Percentiles rank a stretch among this genome's conserved stretches.
These are phyloP conservation scores for Hormaphis cornu DNA, from an alignment of 1,140 invertebrate species.

Conservation along the genomic window DNA sequence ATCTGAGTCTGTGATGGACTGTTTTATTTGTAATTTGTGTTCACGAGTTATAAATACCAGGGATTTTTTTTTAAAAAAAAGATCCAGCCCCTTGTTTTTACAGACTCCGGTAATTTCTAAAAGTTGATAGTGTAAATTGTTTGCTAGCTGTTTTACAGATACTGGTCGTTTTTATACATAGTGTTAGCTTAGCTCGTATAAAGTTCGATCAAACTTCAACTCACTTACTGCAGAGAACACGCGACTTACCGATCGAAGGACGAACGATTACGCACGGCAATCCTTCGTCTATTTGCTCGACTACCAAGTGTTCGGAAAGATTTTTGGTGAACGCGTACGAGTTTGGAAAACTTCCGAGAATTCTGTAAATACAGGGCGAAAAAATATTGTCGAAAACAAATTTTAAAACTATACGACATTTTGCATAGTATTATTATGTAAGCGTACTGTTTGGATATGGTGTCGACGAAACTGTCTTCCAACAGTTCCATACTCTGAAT, in stretches of 20 bases:
- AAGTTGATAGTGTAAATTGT: no score
- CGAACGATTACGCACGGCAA: constrained; percentile 79
- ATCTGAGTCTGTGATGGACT: no score
- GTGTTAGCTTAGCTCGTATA: no score
- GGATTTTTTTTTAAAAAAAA: no score
- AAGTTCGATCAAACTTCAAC: no score
- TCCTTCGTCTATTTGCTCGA: constrained; percentile 56
- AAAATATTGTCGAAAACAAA: background rate
- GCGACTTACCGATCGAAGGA: constrained; percentile 76
- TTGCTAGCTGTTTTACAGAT: no score
- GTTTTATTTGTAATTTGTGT: no score
- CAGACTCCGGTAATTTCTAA: background rate
- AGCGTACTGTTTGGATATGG: constrained; percentile 62
- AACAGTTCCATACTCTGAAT: constrained; percentile 83
- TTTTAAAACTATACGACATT: background rate
- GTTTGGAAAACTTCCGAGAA: constrained; percentile 75
- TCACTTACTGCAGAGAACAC: background rate
- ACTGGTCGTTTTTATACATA: no score
- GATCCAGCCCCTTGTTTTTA: no score
- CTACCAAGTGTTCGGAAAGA: constrained; percentile 68
- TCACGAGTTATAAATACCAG: no score
- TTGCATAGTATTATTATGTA: no score
- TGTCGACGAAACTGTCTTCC: constrained; percentile 63
- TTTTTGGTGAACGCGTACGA: constrained; percentile 90
- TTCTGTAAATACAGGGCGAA: constrained; percentile 48